Evolutionary conservation across 2,888 invertebrate species (phyloP).

Genomic region (Pegoplata infirma): DNA sequence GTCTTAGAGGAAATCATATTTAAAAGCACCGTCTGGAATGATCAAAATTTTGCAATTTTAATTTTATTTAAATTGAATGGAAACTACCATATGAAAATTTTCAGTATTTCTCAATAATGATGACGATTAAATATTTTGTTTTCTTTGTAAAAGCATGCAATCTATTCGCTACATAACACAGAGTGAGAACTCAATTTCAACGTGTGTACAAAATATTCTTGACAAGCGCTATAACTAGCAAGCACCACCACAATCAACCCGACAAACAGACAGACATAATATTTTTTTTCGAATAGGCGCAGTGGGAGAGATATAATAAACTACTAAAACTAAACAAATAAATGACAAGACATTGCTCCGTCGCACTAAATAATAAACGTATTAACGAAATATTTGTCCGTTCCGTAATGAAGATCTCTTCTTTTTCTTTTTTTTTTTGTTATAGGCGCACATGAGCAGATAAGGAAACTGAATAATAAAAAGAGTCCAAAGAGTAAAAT

Average conservation of each 20-base stretch:
- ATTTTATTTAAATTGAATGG: not conserved
- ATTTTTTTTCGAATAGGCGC: constrained; percentile 40
- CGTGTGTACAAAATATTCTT: not conserved
- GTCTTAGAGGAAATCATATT: too few relatives aligned
- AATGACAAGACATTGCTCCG: constrained; percentile 27
- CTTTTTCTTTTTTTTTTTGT: too few relatives aligned
- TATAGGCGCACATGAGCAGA: constrained; percentile 60
- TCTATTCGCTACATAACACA: not conserved
- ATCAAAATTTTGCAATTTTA: not conserved
- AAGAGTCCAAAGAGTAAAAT: not conserved
- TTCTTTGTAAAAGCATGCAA: constrained; percentile 6
- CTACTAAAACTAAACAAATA: constrained; percentile 7
- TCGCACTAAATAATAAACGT: constrained; percentile 26
- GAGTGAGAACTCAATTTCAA: not conserved
- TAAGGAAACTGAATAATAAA: constrained; percentile 19
- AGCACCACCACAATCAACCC: too few relatives aligned
- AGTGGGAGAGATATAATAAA: constrained; percentile 50
- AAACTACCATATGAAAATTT: not conserved
- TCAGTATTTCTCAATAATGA: not conserved
- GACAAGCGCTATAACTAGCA: too few relatives aligned
- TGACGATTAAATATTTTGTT: constrained; percentile 4
- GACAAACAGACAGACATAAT: not conserved
- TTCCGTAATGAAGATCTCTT: constrained; percentile 8
- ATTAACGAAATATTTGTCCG: constrained; percentile 12
- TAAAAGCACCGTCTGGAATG: too few relatives aligned